A percentile compares a stretch with the other conserved stretches of the same genome.
phyloP scores from a whole-genome alignment of 2,113 vertebrate species.

The Cygnus buccinator region DNA sequence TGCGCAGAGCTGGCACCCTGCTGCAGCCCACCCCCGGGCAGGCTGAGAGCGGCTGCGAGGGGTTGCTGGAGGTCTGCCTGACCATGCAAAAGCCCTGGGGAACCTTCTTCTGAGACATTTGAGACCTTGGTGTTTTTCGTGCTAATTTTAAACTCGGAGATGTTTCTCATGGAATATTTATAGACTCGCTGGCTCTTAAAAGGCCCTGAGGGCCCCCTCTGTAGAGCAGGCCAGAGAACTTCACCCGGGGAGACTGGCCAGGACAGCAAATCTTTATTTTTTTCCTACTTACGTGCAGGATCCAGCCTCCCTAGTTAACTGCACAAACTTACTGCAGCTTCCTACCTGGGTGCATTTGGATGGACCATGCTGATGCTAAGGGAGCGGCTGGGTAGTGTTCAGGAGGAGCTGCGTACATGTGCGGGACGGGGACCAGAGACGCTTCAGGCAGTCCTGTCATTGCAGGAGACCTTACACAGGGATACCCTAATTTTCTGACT shows the following conservation, averaged over 20 bases:
- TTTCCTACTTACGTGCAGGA: neutral
- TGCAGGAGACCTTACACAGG: neutral
- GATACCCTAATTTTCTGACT: neutral
- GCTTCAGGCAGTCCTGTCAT: neutral
- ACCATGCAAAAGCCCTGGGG: neutral
- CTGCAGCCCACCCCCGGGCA: neutral
- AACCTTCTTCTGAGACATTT: neutral
- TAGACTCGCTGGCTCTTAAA: neutral
- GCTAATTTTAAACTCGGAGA: constrained; percentile 24
- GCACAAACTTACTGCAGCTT: neutral
- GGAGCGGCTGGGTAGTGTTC: neutral
- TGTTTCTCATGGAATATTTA: constrained; percentile 41
- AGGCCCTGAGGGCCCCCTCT: neutral
- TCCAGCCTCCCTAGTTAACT: neutral
- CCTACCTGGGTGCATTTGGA: neutral
- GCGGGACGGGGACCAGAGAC: neutral
- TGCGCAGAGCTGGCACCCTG: accelerated
- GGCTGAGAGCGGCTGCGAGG: accelerated
- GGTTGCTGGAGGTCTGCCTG: neutral
- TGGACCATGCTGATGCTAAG: neutral
- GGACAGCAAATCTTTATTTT: neutral
- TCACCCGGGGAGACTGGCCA: neutral
- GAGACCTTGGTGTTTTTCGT: neutral
- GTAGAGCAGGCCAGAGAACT: constrained; percentile 22
- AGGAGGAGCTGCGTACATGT: neutral